Percentiles rank a stretch among this genome's conserved stretches.
These are phyloP conservation scores for Hippocampus abdominalis DNA, from an alignment of 2,113 vertebrate species.

Conservation along the genomic window DNA sequence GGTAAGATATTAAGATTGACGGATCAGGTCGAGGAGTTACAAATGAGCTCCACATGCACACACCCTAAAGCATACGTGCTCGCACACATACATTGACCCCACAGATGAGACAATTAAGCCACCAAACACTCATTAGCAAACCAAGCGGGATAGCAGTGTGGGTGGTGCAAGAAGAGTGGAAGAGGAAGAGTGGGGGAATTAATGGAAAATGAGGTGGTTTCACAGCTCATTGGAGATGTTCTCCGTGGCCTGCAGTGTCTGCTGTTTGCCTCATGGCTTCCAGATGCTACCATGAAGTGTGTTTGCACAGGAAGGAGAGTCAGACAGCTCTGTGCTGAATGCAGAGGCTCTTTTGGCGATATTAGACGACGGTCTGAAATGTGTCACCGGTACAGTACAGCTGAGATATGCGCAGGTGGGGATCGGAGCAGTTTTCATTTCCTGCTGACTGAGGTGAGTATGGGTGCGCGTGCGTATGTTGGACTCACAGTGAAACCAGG, in stretches of 20 bases:
- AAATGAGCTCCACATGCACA: constrained; percentile 42
- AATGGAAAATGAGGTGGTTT: constrained; percentile 75
- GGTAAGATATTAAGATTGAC: constrained; percentile 25
- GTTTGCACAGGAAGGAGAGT: constrained; percentile 46
- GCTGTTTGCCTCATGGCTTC: constrained; percentile 72
- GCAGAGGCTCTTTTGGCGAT: constrained; percentile 21
- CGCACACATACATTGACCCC: constrained; percentile 44
- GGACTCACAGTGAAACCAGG: constrained; percentile 91
- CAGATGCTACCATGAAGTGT: constrained; percentile 68
- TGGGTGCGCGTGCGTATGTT: background rate
- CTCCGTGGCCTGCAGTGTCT: constrained; percentile 66
- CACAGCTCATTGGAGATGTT: constrained; percentile 79
- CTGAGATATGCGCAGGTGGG: constrained; percentile 38
- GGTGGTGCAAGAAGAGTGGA: constrained; percentile 58
- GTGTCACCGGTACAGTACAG: constrained; percentile 45
- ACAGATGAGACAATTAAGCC: constrained; percentile 66
- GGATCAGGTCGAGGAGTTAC: constrained; percentile 32
- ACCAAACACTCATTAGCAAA: constrained; percentile 64
- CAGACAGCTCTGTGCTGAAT: constrained; percentile 17
- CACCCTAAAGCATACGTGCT: constrained; percentile 13
- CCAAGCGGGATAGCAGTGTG: constrained; percentile 56
- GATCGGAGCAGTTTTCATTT: constrained; percentile 39
- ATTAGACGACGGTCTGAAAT: constrained; percentile 33
- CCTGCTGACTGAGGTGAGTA: constrained; percentile 14
- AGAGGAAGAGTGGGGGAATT: constrained; percentile 60